These are phyloP conservation scores for Echinarachnius parma DNA, from an alignment of 53 echinoderm and acorn worm species.

Conservation along the genomic window DNA sequence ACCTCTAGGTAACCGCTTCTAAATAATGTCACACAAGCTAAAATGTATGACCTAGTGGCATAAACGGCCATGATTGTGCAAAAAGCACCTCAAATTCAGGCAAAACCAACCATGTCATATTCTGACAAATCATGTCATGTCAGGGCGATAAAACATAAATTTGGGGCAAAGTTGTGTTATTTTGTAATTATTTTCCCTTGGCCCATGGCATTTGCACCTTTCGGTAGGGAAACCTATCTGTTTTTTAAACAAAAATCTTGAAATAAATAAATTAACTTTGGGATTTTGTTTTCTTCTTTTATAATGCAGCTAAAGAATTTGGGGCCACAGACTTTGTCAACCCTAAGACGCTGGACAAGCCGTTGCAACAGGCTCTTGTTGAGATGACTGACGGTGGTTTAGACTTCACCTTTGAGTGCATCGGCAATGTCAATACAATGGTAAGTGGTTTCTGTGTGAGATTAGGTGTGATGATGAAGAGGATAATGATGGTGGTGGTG, in stretches of 20 bases:
- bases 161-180: too few species aligned
- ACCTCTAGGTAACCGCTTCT: too few species aligned
- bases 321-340: constrained; percentile 96
- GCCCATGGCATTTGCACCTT: not conserved
- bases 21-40: too few species aligned
- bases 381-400: constrained; percentile 90
- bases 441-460: constrained; percentile 63
- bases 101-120: too few species aligned
- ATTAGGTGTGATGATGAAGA: too few species aligned
- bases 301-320: constrained; percentile 68
- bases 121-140: too few species aligned
- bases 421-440: constrained; percentile 96
- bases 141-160: too few species aligned
- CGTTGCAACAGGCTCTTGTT: constrained; percentile 53
- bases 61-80: too few species aligned
- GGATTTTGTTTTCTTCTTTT: not conserved
- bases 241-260: too few species aligned
- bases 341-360: constrained; percentile 66
- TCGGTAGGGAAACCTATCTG: not conserved
- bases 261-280: not conserved
- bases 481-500: too few species aligned
- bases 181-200: not conserved
- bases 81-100: too few species aligned
- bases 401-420: constrained; percentile 95
- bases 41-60: too few species aligned